Evolutionary conservation across 2,113 vertebrate genomes (phyloP).

Genomic region (Perccottus glenii): DNA sequence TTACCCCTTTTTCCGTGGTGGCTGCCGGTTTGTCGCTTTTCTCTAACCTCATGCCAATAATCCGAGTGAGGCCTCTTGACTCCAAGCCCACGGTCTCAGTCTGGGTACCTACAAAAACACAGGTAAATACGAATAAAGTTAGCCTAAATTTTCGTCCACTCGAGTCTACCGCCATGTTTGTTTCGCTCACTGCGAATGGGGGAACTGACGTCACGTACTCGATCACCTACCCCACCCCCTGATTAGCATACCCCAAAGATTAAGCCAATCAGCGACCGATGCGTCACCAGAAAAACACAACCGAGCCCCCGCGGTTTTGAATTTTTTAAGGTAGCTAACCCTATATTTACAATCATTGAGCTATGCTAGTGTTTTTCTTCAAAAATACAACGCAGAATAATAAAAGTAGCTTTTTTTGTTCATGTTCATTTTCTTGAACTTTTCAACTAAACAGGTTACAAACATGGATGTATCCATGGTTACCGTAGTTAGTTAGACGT

Average conservation of each 20-base stretch:
- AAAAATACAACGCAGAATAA: too few relatives aligned
- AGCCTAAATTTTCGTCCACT: constrained; percentile 63
- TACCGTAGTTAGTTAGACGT: too few relatives aligned
- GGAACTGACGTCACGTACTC: constrained; percentile 84
- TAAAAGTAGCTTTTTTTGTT: too few relatives aligned
- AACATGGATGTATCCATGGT: too few relatives aligned
- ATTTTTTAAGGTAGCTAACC: constrained; percentile 42
- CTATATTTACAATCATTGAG: constrained; percentile 3
- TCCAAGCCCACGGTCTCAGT: constrained; percentile 37
- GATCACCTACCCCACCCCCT: constrained; percentile 43
- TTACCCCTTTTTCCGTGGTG: constrained; percentile 72
- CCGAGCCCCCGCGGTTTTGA: constrained; percentile 38
- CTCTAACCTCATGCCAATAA: constrained; percentile 88
- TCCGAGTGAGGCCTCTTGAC: constrained; percentile 52
- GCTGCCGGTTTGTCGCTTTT: constrained; percentile 76
- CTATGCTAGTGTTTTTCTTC: constrained; percentile 1
- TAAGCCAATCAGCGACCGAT: constrained; percentile 35
- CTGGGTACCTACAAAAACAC: constrained; percentile 24
- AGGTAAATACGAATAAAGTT: constrained; percentile 71
- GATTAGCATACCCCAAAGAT: constrained; percentile 47
- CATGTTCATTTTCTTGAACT: too few relatives aligned
- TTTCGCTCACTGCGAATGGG: constrained; percentile 73
- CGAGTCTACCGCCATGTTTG: constrained; percentile 82
- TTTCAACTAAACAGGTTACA: too few relatives aligned
- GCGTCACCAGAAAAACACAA: constrained; percentile 53